Conservation (phyloP, 2,888 invertebrate species). For the Lasioglossum vierecki region DNA sequence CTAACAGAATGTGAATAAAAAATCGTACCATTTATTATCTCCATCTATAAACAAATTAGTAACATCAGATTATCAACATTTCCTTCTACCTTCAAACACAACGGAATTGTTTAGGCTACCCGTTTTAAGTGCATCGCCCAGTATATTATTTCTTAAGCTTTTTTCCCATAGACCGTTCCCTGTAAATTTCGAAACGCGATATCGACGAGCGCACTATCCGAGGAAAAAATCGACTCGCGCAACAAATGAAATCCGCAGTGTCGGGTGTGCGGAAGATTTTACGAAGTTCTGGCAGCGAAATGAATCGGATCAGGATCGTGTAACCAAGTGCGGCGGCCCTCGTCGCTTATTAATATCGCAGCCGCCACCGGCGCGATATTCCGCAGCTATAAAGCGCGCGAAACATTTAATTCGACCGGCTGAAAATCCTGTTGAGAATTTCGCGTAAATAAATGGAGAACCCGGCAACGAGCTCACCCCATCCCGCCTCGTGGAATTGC, state of each 20-base stretch:
- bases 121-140: no score
- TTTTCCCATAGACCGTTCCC: neutral
- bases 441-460: constrained; percentile 39
- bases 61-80: no score
- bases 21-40: no score
- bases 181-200: neutral
- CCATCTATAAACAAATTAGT: no score
- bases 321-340: constrained; percentile 21
- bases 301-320: constrained; percentile 33
- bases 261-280: neutral
- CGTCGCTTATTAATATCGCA: constrained; percentile 39
- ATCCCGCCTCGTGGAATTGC: neutral
- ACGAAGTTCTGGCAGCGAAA: constrained; percentile 41
- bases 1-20: no score
- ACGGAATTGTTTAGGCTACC: no score
- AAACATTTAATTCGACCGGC: constrained; percentile 28
- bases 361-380: neutral
- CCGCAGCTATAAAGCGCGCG: constrained; percentile 13
- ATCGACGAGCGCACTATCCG: neutral
- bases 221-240: neutral
- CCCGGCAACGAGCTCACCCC: neutral
- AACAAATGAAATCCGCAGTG: neutral
- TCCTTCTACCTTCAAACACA: no score
- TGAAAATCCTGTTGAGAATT: constrained; percentile 27
- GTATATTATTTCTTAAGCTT: no score